Base-by-base conservation (phyloP, 2,888 invertebrate species). In the Zhengitettix transpicula region DNA sequence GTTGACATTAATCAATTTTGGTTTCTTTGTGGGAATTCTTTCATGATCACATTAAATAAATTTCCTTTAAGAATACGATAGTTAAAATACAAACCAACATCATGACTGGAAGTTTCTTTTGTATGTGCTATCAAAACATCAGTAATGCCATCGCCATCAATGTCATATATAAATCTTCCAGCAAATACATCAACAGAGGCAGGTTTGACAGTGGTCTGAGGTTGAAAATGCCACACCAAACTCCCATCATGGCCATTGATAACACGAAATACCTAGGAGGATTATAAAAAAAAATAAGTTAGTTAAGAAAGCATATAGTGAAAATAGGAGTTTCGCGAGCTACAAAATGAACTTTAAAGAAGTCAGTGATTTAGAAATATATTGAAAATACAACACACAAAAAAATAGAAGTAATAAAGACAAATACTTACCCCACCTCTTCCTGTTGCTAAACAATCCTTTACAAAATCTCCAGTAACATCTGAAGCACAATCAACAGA, bases 371-470 rank as follows among this genome's bases (percentile, higher is more conserved):
- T 17, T n/a, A 62, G 15, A 59, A 41, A 11, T 17, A 10, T n/a
- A 42, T 1, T 59, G 7, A 53, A 40, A 17, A 56, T 40, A 28
- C 28, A 58, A 52, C 17, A 53, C 51, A 44, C 53, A 57, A 44
- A 40, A 15, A 40, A 16, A 58, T 40, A 55, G 12, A 11, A 28
- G 14, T 10, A 10, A 57, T 52, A 14, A n/a, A n/a, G n/a, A n/a
- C n/a, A n/a, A 42, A 54, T 53, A 69, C 75, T 74, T 71, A 86
- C 85, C 66, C 87, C 89, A 65, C 58, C 56, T 44, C 47, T 54
- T 28, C 89, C 89, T 11, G 84, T 82, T 42, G 82, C 80, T 56
- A 90, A 71, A 69, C 89, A 90, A 70, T 90, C 90, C 51, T 76
- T 75, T 58, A 81, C 73, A 9, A 78, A 78, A 71, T 90, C 89